Conservation (phyloP, 2,113 vertebrate genomes). For the Cottus gobio region DNA sequence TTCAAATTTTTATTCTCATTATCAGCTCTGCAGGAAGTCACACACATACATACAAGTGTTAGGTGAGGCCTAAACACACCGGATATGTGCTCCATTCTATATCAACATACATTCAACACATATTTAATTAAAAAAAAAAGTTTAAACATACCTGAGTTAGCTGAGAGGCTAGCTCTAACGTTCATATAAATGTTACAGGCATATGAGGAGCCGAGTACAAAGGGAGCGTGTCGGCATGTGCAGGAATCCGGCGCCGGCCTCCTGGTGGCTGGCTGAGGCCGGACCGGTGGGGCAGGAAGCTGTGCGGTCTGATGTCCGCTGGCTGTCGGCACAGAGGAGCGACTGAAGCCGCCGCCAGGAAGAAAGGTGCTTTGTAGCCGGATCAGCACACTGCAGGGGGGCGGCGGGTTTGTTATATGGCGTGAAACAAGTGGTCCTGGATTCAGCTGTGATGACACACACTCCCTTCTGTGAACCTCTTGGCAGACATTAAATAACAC, state of each 20-base stretch:
- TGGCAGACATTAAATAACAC: constrained; percentile 59
- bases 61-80: constrained; percentile 1
- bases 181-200: too few species aligned
- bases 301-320: constrained; percentile 53
- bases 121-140: background rate
- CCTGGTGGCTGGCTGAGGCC: constrained; percentile 22
- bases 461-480: constrained; percentile 50
- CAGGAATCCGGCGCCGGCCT: constrained; percentile 33
- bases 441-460: constrained; percentile 65
- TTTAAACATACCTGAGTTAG: too few species aligned
- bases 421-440: constrained; percentile 64
- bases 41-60: constrained; percentile 16
- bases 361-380: constrained; percentile 66
- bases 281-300: constrained; percentile 59
- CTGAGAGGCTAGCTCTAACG: too few species aligned
- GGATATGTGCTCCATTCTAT: background rate
- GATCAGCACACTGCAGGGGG: constrained; percentile 58
- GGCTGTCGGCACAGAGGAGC: constrained; percentile 53
- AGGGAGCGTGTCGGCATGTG: constrained; percentile 31
- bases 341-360: constrained; percentile 53
- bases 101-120: background rate
- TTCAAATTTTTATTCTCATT: constrained; percentile 20
- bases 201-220: constrained; percentile 2
- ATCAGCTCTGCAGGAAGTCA: constrained; percentile 39
- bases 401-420: constrained; percentile 55